Evolutionary conservation across 2,797 vertebrate genomes (phyloP).

Genomic region (Takifugu rubripes): DNA sequence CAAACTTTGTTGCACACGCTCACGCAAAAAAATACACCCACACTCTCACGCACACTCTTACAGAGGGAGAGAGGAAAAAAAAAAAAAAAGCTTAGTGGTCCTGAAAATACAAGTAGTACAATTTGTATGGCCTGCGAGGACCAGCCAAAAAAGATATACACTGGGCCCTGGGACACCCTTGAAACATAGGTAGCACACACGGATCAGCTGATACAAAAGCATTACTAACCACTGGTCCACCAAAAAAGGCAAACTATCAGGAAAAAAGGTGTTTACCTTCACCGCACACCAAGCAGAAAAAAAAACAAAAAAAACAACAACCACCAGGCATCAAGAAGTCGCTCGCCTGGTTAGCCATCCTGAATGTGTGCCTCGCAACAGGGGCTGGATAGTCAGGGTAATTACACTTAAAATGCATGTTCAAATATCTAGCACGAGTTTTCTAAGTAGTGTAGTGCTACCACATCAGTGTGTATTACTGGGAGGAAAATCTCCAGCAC

Average conservation of each 20-base stretch:
- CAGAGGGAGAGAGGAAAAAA: slow-evolving; percentile 25
- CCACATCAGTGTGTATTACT: slow-evolving; percentile 62
- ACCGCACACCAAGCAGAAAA: slow-evolving; percentile 74
- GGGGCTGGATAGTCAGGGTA: slow-evolving; percentile 47
- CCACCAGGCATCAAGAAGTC: slow-evolving; percentile 43
- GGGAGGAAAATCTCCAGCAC: slow-evolving; percentile 44
- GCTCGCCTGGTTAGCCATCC: slow-evolving; percentile 56
- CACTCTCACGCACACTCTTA: background rate
- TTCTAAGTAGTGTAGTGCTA: slow-evolving; percentile 68
- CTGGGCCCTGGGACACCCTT: slow-evolving; percentile 62
- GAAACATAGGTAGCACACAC: slow-evolving; percentile 65
- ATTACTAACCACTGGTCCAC: slow-evolving; percentile 71
- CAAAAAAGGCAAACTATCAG: slow-evolving; percentile 49
- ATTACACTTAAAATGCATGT: slow-evolving; percentile 61
- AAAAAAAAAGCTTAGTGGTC: slow-evolving; percentile 69
- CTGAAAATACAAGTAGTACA: slow-evolving; percentile 66
- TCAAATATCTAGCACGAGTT: slow-evolving; percentile 61
- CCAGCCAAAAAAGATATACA: slow-evolving; percentile 72
- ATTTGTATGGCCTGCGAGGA: slow-evolving; percentile 69
- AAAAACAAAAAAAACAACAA: slow-evolving; percentile 59
- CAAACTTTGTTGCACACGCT: slow-evolving; percentile 22
- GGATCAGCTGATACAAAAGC: slow-evolving; percentile 63
- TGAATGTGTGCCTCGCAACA: slow-evolving; percentile 48
- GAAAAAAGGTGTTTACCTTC: slow-evolving; percentile 63
- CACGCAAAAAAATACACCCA: slow-evolving; percentile 5